Evolutionary conservation across 2,888 invertebrate genomes (phyloP), one percentile per base, ranked within the genome.

Genomic region (Geophilus truncorum): DNA sequence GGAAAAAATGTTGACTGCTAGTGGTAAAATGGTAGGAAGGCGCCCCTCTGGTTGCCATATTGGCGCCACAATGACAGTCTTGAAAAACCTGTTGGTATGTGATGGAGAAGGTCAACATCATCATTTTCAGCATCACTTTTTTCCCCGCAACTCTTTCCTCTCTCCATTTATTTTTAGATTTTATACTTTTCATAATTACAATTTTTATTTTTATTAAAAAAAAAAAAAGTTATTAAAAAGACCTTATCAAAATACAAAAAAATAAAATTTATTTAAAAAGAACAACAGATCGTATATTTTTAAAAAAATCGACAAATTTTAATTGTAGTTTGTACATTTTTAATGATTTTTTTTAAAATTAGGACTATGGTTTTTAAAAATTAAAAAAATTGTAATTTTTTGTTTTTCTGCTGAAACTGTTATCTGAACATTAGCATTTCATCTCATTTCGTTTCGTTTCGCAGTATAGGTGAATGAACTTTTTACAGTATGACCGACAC

Each of bases 51-150:
- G 62, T 62, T 62, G 62, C 62, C 62, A 62, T 23, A 62, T 62
- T 62, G 62, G 62, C 62, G 62, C 62, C 62, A 62, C 25, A 62
- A 62, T 62, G 62, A 62, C 62, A 62, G 23, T 62, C 62, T 62
- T 62, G 25, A 62, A 62, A 62, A 62, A 62, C 62, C 62, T 62
- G 62, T 62, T 62, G 62, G 62, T 25, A 62, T 62, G 62, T 62
- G 62, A 62, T 62, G 62, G 62, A 62, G 62, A 62, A 62, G 62
- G 62, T 62, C 62, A 62, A 62, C 62, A 62, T 62, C 62, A 62
- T 62, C 62, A 25, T 62, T 45, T 25, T 62, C 62, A 62, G 23
- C 62, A 62, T 62, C 62, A 62, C 62, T 62, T 62, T 45, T 40
- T 45, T 45, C 23, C 1, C n/a, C n/a, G n/a, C 1, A 25, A 62